Conservation (phyloP, 2,888 invertebrate genomes). For the Agrilus cyanescens region DNA sequence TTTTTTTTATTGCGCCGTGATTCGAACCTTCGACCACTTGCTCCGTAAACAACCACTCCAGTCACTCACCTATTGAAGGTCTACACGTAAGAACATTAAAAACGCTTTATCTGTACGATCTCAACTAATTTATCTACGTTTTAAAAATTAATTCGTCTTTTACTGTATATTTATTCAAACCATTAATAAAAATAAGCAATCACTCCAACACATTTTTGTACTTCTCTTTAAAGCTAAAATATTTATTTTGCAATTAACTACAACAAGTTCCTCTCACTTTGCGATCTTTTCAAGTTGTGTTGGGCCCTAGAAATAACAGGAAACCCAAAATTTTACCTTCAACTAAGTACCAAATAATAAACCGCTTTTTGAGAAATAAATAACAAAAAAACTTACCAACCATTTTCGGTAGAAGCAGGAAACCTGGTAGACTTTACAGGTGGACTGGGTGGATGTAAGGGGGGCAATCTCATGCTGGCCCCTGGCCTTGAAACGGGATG, state of each 20-base stretch:
- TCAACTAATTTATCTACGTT: no score
- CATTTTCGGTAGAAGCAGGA: not conserved
- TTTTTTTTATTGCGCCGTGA: no score
- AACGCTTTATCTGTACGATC: no score
- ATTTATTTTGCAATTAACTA: not conserved
- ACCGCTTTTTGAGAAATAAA: not conserved
- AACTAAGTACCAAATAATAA: not conserved
- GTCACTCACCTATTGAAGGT: no score
- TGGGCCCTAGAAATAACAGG: not conserved
- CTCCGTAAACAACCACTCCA: no score
- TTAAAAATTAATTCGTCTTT: no score
- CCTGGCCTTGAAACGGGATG: constrained; percentile 31
- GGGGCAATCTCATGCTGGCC: constrained; percentile 29
- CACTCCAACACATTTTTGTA: not conserved
- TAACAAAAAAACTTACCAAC: constrained; percentile 3
- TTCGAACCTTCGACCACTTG: no score
- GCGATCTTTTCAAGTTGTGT: not conserved
- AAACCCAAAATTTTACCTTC: not conserved
- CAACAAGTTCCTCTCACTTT: not conserved
- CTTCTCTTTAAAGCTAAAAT: not conserved
- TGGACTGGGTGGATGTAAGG: constrained; percentile 31
- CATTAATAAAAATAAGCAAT: no score
- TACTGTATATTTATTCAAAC: no score
- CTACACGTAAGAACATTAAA: no score
- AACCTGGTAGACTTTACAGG: constrained; percentile 17